A percentile compares a stretch with the other conserved stretches of the same genome.
Conservation (phyloP, 2,113 vertebrate species). For the Strix uralensis region DNA sequence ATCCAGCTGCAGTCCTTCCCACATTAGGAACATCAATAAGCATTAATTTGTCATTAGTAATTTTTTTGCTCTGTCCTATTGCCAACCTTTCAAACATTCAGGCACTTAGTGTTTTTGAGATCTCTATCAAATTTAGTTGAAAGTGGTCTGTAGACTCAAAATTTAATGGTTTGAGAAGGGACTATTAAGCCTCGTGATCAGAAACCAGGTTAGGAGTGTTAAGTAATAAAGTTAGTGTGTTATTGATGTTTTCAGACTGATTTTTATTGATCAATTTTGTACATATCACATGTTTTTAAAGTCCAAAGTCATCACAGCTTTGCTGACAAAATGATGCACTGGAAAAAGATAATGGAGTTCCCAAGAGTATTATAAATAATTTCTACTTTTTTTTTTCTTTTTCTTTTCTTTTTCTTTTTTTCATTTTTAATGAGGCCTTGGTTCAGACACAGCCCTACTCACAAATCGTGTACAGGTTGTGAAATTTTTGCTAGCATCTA, state of each 20-base stretch:
- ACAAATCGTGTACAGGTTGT: background rate
- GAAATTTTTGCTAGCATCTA: conserved; percentile 3
- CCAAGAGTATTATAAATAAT: background rate
- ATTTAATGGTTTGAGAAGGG: background rate
- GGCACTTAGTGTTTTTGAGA: background rate
- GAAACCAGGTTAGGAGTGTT: background rate
- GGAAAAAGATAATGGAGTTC: background rate
- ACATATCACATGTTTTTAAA: background rate
- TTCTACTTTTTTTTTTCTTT: background rate
- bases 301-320: background rate
- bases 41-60: background rate
- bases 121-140: background rate
- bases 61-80: background rate
- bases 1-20: background rate
- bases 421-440: background rate
- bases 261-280: conserved; percentile 2
- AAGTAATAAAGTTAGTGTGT: background rate
- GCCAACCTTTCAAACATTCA: background rate
- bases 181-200: background rate
- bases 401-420: fast-evolving
- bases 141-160: background rate
- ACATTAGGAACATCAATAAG: background rate
- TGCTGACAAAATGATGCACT: background rate
- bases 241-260: background rate
- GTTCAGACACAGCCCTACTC: background rate